phyloP scores from a whole-genome alignment of 92 coral and sea anemone genomes.

The Zoanthus gigantus region DNA sequence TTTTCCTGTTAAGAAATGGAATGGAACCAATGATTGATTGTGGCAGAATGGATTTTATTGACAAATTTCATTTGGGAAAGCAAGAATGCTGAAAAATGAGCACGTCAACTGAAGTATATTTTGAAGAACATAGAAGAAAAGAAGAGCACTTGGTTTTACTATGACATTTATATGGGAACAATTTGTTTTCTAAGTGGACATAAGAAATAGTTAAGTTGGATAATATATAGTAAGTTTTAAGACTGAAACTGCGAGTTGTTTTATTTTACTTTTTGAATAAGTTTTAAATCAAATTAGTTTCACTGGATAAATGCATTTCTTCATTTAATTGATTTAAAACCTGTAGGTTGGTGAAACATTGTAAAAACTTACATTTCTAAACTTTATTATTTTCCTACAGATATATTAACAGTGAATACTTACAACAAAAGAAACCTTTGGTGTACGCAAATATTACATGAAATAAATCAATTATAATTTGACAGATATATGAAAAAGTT shows the following conservation, averaged over 20 bases:
- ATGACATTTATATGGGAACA: background rate
- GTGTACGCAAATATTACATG: background rate
- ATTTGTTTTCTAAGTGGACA: background rate
- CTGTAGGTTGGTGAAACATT: constrained; percentile 2
- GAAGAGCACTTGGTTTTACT: background rate
- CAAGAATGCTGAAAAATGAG: background rate
- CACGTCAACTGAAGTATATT: background rate
- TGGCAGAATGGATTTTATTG: background rate
- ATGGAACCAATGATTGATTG: background rate
- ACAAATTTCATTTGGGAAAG: background rate
- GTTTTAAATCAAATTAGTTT: background rate
- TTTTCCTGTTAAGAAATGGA: background rate
- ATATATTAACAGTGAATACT: background rate
- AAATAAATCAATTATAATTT: too few relatives aligned
- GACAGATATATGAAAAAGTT: too few relatives aligned
- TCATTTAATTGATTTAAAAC: background rate
- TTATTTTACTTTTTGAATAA: background rate
- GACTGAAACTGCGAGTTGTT: background rate
- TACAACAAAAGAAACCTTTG: background rate
- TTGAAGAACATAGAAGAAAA: background rate
- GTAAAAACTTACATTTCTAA: background rate
- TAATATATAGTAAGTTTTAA: background rate
- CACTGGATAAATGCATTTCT: background rate
- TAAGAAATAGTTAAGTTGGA: too few relatives aligned
- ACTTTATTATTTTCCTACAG: background rate